Conservation (phyloP, 2,888 invertebrate species). For the Rosalia funebris region DNA sequence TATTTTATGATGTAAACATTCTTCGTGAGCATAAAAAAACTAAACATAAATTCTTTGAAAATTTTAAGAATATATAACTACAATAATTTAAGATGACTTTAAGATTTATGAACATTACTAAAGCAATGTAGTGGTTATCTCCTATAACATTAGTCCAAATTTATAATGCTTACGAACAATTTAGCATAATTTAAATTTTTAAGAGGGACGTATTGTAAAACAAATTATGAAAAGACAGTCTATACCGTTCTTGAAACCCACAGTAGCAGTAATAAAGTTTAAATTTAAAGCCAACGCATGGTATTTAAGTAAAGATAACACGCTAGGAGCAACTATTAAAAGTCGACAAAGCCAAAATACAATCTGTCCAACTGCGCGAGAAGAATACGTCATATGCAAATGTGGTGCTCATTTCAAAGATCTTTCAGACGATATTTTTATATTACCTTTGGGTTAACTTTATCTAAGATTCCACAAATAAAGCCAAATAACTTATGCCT, state of each 20-base stretch:
- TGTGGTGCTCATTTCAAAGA: constrained; percentile 22
- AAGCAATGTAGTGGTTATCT: no score
- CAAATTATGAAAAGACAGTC: background rate
- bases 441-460: background rate
- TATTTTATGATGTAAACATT: no score
- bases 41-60: no score
- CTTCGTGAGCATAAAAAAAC: no score
- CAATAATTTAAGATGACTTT: no score
- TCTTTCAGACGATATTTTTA: constrained; percentile 5
- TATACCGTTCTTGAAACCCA: constrained; percentile 5
- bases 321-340: constrained; percentile 39
- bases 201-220: background rate
- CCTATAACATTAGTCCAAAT: no score
- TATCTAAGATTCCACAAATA: constrained; percentile 6
- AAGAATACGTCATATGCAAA: constrained; percentile 41
- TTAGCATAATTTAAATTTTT: constrained; percentile 6
- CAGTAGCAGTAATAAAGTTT: constrained; percentile 30
- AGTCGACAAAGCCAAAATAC: constrained; percentile 41
- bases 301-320: constrained; percentile 36
- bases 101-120: no score
- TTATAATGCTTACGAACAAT: no score
- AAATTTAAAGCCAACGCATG: constrained; percentile 22
- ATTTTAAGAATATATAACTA: no score
- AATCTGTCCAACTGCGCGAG: constrained; percentile 34
- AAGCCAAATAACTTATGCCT: background rate